Percentiles rank a stretch among this genome's conserved stretches.
phyloP scores from a whole-genome alignment of 2,113 vertebrate genomes.

The Vombatus ursinus region DNA sequence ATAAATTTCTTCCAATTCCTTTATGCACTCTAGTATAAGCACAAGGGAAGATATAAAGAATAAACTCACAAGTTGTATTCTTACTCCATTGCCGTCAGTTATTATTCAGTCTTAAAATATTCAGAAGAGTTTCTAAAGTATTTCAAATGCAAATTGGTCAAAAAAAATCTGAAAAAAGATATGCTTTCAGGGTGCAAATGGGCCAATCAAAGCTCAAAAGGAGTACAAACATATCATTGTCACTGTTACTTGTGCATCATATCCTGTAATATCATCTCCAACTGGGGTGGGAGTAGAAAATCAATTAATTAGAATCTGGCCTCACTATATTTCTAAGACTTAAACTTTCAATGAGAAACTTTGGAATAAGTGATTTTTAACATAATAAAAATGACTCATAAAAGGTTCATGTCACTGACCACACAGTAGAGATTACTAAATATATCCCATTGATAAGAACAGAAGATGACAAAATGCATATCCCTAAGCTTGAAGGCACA shows the following conservation, averaged over 20 bases:
- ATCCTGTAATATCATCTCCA: neutral
- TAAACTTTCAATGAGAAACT: neutral
- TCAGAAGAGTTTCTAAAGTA: neutral
- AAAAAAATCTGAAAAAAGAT: neutral
- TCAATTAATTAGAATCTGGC: neutral
- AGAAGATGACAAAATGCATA: neutral
- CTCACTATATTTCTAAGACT: neutral
- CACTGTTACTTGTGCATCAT: neutral
- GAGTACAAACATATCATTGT: neutral
- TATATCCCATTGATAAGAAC: neutral
- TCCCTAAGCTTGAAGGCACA: neutral
- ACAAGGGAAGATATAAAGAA: neutral
- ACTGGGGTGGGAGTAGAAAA: neutral
- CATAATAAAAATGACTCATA: neutral
- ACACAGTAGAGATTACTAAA: neutral
- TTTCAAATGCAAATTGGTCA: neutral
- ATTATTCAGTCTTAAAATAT: neutral
- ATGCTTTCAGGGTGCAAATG: neutral
- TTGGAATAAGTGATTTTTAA: neutral
- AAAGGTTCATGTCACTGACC: neutral
- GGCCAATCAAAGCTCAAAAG: neutral
- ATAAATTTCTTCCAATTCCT: neutral
- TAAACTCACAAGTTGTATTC: neutral
- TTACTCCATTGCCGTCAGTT: neutral
- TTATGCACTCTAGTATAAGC: neutral